A percentile compares a stretch with the other conserved stretches of the same genome.
These are phyloP conservation scores for Daboia siamensis DNA, from an alignment of 2,113 vertebrate genomes.

Conservation along the genomic window DNA sequence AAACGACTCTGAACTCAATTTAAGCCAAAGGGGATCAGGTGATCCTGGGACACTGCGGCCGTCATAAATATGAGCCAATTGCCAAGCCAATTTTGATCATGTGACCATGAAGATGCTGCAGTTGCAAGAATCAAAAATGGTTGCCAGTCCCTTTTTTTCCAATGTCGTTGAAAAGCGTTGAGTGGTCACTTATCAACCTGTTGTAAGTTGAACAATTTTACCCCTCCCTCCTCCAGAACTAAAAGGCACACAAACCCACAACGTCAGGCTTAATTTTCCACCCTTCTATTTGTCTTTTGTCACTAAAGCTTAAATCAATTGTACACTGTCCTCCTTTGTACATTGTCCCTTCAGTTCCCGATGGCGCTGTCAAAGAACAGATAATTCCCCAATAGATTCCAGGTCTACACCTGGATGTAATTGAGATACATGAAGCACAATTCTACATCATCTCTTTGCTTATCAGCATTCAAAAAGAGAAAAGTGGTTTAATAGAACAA, in stretches of 20 bases:
- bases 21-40: conserved; percentile 15
- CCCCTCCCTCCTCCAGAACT: background rate
- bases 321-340: conserved; percentile 2
- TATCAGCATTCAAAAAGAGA: background rate
- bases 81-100: no score
- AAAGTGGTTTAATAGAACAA: background rate
- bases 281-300: background rate
- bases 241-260: background rate
- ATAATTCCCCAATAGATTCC: background rate
- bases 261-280: background rate
- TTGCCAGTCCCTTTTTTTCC: no score
- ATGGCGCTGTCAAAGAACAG: background rate
- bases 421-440: background rate
- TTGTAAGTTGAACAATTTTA: background rate
- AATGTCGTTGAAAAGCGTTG: no score
- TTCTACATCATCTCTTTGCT: background rate
- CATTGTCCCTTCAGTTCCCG: background rate
- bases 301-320: conserved; percentile 18
- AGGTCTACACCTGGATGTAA: background rate
- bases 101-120: no score
- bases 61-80: no score
- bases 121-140: no score
- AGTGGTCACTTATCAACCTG: no score
- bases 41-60: no score
- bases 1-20: conserved; percentile 47